These are phyloP conservation scores for Papilio aristodemus DNA, from an alignment of 1,140 invertebrate species.

Conservation along the genomic window DNA sequence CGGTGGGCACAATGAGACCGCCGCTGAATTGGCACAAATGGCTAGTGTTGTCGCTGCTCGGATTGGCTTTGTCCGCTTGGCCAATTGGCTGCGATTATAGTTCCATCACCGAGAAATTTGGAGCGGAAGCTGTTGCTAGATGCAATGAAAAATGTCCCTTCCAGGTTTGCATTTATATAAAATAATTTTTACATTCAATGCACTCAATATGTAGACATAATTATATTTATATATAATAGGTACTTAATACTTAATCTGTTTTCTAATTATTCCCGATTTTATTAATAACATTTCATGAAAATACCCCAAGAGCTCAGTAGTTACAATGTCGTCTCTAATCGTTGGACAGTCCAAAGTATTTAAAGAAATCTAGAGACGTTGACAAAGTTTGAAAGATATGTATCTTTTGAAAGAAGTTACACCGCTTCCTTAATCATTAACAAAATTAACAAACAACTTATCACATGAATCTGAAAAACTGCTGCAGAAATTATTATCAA, in stretches of 20 bases:
- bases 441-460: not conserved
- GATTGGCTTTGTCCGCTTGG: slow-evolving; percentile 79
- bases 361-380: no score
- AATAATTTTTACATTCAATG: slow-evolving; percentile 11
- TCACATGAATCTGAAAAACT: not conserved
- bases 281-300: no score
- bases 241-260: slow-evolving; percentile 3
- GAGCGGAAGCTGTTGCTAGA: slow-evolving; percentile 74
- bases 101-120: slow-evolving; percentile 78
- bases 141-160: slow-evolving; percentile 78
- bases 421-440: no score
- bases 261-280: no score
- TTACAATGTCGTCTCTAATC: not conserved
- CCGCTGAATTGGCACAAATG: slow-evolving; percentile 77
- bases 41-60: slow-evolving; percentile 75
- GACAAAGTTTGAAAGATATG: no score
- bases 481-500: not conserved
- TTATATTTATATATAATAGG: slow-evolving; percentile 27
- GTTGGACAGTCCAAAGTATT: no score
- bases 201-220: slow-evolving; percentile 3
- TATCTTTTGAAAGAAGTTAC: no score
- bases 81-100: slow-evolving; percentile 79
- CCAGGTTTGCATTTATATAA: slow-evolving; percentile 55
- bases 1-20: slow-evolving; percentile 66
- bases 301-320: not conserved